Evolutionary conservation across 2,797 vertebrate species (phyloP), one percentile per base, ranked within the genome.

Genomic region (Lemur catta): DNA sequence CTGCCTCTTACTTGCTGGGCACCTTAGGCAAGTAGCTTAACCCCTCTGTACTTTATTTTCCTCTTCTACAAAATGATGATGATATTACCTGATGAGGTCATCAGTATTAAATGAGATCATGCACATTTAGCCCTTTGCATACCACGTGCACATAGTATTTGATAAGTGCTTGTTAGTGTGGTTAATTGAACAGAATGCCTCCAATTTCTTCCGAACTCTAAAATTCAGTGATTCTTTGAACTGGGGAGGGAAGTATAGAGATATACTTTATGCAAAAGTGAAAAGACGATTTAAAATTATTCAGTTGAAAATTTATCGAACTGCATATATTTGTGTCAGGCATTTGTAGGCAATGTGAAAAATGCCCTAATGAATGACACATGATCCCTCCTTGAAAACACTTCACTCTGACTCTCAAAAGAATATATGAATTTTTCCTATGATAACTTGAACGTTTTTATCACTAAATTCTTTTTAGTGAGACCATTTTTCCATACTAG

Each of bases 191-290:
- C 13, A 86, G 74, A 95, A 48, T 65, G 33, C 20, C 38, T 50
- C 2, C 11, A 30, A 12, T 89, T 92, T 93, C 63, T 95, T 90
- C 22, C 69, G 57, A 35, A 55, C 41, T 55, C 82, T 85, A 48
- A 84, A 94, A 84, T 93, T 46, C 48, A 46, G 7, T 30, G 48
- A 12, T 89, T 95, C 41, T 93, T 80, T 93, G 75, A 85, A 72
- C 33, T 72, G 33, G 26, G n/a, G 52, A 94, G 24, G 43, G 82
- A 28, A 84, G 2, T 78, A 11, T 52, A 52, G 18, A 93, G 92
- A 61, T 55, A 84, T 59, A 78, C 46, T 85, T 87, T 67, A 35
- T 50, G 67, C 84, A 59, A 80, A 89, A 69, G 24, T 43, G 9
- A 84, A 72, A 93, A 89, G 41, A 57, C 10, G 5, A 18, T 78